Evolutionary conservation across 1,140 invertebrate species (phyloP).

Genomic region (Drosophila willistoni): DNA sequence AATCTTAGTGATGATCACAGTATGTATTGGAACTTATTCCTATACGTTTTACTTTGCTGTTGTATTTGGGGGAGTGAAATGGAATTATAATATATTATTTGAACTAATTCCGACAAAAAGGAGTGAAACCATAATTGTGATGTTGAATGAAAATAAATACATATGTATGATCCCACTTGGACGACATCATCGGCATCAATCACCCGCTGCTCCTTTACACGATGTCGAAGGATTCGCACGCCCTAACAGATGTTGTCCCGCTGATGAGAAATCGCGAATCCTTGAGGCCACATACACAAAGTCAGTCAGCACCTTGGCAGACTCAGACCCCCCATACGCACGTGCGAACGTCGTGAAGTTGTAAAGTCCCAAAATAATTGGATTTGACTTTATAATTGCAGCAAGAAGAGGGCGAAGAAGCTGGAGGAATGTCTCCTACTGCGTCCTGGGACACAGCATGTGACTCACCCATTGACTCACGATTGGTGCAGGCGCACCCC

Average conservation of each 20-base stretch:
- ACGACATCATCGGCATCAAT: neutral
- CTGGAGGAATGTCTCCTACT: slow-evolving; percentile 50
- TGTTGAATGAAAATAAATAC: neutral
- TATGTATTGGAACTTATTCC: no score
- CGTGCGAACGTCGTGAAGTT: slow-evolving; percentile 66
- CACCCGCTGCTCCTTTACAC: slow-evolving; percentile 12
- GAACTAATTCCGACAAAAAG: no score
- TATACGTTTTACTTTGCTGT: no score
- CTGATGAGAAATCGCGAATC: slow-evolving; percentile 69
- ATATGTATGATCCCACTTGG: neutral
- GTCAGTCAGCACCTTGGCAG: slow-evolving; percentile 52
- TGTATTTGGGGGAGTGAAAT: no score
- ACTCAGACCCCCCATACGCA: slow-evolving; percentile 74
- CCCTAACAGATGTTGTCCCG: slow-evolving; percentile 52
- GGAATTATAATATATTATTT: no score
- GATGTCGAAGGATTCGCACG: slow-evolving; percentile 59
- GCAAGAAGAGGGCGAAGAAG: slow-evolving; percentile 27
- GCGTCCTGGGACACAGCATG: slow-evolving; percentile 61
- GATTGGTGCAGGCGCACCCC: slow-evolving; percentile 67
- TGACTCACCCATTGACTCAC: slow-evolving; percentile 51
- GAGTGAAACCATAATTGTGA: neutral
- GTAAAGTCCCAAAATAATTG: slow-evolving; percentile 59
- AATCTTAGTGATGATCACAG: no score
- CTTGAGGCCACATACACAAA: neutral
- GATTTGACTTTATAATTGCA: slow-evolving; percentile 76